These are phyloP conservation scores for Cassiopea xamachana DNA, from an alignment of 30 jellyfish, hydroid and myxozoan genomes.

Conservation along the genomic window DNA sequence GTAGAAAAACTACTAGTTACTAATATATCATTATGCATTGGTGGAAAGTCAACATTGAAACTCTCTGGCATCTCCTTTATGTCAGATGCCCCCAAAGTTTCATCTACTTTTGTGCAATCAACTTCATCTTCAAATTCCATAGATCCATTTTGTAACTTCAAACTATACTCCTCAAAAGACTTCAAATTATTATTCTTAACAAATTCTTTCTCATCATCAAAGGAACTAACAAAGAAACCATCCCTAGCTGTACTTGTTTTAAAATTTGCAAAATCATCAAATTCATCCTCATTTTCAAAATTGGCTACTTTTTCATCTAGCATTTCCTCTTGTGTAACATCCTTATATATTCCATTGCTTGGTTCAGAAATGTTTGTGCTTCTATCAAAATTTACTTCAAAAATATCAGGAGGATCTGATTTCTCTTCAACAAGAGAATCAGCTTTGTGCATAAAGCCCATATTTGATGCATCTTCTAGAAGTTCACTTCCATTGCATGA, in stretches of 20 bases:
- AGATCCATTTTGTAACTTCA: background rate
- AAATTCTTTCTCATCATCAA: background rate
- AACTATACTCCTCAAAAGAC: background rate
- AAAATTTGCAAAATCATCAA: constrained; percentile 38
- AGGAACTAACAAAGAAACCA: background rate
- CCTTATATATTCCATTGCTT: background rate
- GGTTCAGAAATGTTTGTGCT: background rate
- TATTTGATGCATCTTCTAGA: background rate
- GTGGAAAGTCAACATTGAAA: background rate
- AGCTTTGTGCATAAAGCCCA: background rate
- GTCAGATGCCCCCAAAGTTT: background rate
- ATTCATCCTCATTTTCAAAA: background rate
- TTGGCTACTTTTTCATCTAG: background rate
- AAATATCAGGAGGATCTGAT: background rate
- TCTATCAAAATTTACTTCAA: background rate
- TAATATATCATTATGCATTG: background rate
- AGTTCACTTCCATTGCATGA: no score
- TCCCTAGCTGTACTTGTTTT: background rate
- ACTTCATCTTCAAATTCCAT: background rate
- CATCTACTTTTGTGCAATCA: background rate
- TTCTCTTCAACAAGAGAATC: background rate
- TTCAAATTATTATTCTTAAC: no score
- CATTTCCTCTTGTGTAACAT: background rate
- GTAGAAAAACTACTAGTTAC: background rate
- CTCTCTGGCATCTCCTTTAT: background rate